Base-by-base conservation (phyloP, 2,888 invertebrate genomes). In the Caenorhabditis angaria region DNA sequence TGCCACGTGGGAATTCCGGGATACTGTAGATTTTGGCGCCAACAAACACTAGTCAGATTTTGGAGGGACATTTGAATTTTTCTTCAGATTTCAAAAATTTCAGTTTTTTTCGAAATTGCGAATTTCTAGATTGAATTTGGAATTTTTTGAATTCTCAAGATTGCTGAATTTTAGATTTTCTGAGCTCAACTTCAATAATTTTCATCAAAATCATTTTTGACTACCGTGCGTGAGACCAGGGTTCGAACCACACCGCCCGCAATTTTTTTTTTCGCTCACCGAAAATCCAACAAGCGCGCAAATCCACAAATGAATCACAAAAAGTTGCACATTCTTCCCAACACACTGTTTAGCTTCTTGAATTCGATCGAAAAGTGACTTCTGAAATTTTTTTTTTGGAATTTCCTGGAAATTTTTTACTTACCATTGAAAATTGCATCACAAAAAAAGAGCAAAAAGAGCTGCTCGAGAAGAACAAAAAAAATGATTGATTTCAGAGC, bases 301-400 rank as follows among this genome's bases (percentile, higher is more conserved):
- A 22, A 65, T 60, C 68, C 68, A 69, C 20, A 73, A 32, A 57
- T 68, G 68, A 32, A 69, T 65, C 2, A 68, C 10, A 56, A 73
- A 73, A 1, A 65, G 51, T 1, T 62, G 28, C 14, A 56, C 41
- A 53, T 65, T 61, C n/a, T 62, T 57, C 6, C 62, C 58, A 25
- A 60, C 62, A 0, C 59, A 62, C 27, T 64, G 29, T 48, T 61
- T 61, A 3, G 68, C 61, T 25, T 73, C 73, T n/a, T 59, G 22
- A 6, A 73, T 50, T 24, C 73, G 67, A 47, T 73, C 65, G 32
- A 73, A 60, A 12, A 73, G 29, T 22, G 73, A 56, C 27, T 65
- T 65, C 73, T 73, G 35, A 10, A 41, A 41, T 3, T 18, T 12
- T 12, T 3, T 41, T 41, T 12, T 12, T 6, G 3, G 2, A 10